Conservation (phyloP, 2,113 vertebrate genomes). For the Tauraco erythrolophus region DNA sequence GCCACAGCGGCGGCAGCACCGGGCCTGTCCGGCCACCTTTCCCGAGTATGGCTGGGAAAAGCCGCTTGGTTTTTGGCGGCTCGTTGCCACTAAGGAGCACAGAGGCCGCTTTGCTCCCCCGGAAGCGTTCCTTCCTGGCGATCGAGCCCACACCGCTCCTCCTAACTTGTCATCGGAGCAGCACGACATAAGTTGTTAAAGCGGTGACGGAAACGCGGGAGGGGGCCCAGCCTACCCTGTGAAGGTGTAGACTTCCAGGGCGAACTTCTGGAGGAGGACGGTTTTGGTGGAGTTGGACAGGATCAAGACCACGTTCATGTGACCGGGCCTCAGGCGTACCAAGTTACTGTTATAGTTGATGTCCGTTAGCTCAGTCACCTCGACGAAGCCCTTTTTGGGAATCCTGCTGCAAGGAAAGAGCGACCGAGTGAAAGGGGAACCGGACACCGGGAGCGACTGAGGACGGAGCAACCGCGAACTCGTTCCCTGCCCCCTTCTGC, state of each 20-base stretch:
- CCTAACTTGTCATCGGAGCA: background rate
- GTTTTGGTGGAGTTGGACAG: constrained; percentile 92
- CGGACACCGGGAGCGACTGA: fast-evolving
- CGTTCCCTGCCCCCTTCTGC: fast-evolving
- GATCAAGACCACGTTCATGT: constrained; percentile 96
- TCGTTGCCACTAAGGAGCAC: fast-evolving
- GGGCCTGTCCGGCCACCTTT: too few relatives aligned
- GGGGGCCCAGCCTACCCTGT: constrained; percentile 82
- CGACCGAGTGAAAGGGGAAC: background rate
- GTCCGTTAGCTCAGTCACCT: constrained; percentile 94
- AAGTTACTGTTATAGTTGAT: constrained; percentile 95
- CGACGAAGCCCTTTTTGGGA: constrained; percentile 94
- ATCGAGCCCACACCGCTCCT: fast-evolving
- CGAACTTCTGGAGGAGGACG: constrained; percentile 93
- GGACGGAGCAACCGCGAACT: background rate
- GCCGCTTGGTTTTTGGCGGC: fast-evolving
- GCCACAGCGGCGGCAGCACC: background rate
- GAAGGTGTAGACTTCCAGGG: constrained; percentile 94
- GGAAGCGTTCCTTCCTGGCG: background rate
- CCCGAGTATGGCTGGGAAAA: fast-evolving
- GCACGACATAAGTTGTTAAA: background rate
- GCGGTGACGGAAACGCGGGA: fast-evolving
- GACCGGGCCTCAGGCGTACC: constrained; percentile 92
- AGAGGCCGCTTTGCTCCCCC: fast-evolving
- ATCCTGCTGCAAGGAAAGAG: constrained; percentile 72